Evolutionary conservation across 1,140 invertebrate species (phyloP).

Genomic region (Lanistes nyassanus): DNA sequence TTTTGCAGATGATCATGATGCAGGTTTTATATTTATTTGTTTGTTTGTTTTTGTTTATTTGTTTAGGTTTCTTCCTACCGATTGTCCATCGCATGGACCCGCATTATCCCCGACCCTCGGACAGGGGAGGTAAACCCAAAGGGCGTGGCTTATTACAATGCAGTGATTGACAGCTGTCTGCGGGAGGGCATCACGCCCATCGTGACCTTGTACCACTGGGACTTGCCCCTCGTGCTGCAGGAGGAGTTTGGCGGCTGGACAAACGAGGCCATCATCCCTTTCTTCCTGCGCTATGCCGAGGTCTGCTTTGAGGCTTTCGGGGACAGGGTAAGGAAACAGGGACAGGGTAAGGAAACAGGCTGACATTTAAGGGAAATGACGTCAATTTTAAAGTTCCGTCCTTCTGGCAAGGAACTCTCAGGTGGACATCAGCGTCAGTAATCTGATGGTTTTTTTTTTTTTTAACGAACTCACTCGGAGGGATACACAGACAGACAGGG

Average conservation of each 20-base stretch:
- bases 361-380: too few species aligned
- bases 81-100: conserved; percentile 59
- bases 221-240: conserved; percentile 64
- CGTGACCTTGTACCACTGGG: conserved; percentile 72
- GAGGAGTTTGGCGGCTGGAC: conserved; percentile 60
- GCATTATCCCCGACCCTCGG: conserved; percentile 54
- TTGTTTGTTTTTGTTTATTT: background rate
- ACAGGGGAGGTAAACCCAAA: conserved; percentile 31
- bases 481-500: too few species aligned
- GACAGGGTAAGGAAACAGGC: too few species aligned
- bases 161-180: conserved; percentile 34
- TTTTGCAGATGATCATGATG: too few species aligned
- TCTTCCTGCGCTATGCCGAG: conserved; percentile 11
- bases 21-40: too few species aligned
- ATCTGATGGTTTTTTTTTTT: too few species aligned
- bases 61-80: conserved; percentile 54
- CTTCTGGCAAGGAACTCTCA: too few species aligned
- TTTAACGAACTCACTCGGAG: too few species aligned
- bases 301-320: conserved; percentile 18
- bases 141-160: conserved; percentile 55
- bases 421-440: too few species aligned
- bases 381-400: too few species aligned
- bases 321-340: conserved; percentile 5
- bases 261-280: conserved; percentile 14
- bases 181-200: conserved; percentile 46